Evolutionary conservation across 2,888 invertebrate species (phyloP).

Genomic region (Callyntrura sp.): DNA sequence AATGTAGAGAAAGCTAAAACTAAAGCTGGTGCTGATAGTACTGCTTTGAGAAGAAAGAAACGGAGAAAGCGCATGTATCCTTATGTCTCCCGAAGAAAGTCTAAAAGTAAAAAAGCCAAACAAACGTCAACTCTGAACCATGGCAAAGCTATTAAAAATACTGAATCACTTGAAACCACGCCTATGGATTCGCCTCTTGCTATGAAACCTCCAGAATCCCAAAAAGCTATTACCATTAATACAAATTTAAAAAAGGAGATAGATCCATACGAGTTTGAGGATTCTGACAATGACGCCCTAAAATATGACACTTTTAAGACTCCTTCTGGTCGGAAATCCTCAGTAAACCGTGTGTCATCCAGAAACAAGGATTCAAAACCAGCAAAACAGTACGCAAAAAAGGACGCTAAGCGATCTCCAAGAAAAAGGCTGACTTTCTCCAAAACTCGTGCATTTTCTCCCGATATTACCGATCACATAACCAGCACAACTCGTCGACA

Average conservation of each 20-base stretch:
- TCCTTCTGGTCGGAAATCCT: constrained; percentile 29
- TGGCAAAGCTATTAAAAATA: not conserved
- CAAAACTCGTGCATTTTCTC: constrained; percentile 74
- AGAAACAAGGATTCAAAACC: constrained; percentile 37
- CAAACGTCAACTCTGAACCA: not conserved
- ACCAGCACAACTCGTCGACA: constrained; percentile 8
- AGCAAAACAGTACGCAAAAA: not conserved
- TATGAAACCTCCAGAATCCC: not conserved
- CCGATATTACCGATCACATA: constrained; percentile 72
- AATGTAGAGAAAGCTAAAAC: not conserved
- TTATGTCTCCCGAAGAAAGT: constrained; percentile 63
- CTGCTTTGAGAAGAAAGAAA: constrained; percentile 56
- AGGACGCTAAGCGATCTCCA: constrained; percentile 43
- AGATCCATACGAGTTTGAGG: constrained; percentile 74
- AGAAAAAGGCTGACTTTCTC: constrained; percentile 65
- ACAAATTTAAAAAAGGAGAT: not conserved
- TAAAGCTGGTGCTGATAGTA: not conserved
- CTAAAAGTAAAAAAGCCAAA: constrained; percentile 56
- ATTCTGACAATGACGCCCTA: constrained; percentile 53
- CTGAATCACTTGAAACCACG: not conserved
- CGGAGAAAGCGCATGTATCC: constrained; percentile 70
- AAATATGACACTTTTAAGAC: constrained; percentile 31
- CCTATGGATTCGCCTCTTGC: not conserved
- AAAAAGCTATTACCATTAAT: not conserved
- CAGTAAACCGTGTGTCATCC: not conserved